Base-by-base conservation (phyloP, 2,797 vertebrate species). In the Gila robusta region DNA sequence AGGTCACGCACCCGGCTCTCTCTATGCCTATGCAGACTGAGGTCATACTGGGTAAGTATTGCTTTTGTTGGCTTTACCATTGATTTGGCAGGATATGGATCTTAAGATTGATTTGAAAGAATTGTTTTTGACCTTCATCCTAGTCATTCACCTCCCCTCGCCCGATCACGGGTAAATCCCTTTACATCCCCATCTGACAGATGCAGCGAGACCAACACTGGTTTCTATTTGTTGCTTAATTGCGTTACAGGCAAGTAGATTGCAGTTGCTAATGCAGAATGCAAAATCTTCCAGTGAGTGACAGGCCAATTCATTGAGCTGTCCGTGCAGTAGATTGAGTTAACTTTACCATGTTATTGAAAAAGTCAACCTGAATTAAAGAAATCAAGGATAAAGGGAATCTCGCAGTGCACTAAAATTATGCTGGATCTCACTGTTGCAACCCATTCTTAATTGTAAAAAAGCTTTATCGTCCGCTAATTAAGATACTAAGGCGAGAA, bases 1-100 rank as follows among this genome's bases (percentile, higher is more conserved):
- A 99, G 93, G 98, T 99, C 92, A 98, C 98, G 93, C 98, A 99
- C 92, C 97, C 98, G 0, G 98, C 98, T 0, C 96, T 99, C 89
- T 98, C 98, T 54, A 99, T 99, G 98, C 97, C 98, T 94, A 99
- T 99, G 98, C 97, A 99, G 95, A 96, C 97, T 0, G 98, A 99
- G 94, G 96, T 99, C 90, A 98, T 96, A 0, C 94, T 99, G 8
- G 96, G 98, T 99, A 92, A 98, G 98, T 59, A 17, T 26, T 23
- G 16, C 67, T 59, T 82, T 70, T 71, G 49, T 66, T 21, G 35
- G 6, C 37, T 64, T 64, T 37, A 47, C 37, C 28, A 9, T 66
- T n/a, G 21, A 76, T 83, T 52, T n/a, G 35, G 8, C 23, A 32
- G n/a, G 66, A 84, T 44, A 28, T 49, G n/a, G 35, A 37, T 39